These are phyloP conservation scores for Platygyra sinensis DNA, from an alignment of 64 coral and sea anemone species.

Conservation along the genomic window DNA sequence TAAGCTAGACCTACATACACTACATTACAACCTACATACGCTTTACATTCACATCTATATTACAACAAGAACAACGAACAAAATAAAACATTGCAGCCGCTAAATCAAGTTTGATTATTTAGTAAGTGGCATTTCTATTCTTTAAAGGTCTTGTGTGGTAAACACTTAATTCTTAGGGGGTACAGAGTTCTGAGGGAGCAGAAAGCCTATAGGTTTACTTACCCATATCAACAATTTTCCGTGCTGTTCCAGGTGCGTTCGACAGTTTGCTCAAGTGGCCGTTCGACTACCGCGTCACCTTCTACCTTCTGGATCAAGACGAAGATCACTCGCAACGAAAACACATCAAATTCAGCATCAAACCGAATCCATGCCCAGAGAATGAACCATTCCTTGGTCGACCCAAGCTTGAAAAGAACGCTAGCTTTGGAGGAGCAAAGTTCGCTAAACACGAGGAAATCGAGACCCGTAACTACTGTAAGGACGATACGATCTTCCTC, in stretches of 20 bases:
- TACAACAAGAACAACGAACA: too few relatives aligned
- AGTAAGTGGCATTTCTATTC: too few relatives aligned
- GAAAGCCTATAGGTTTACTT: too few relatives aligned
- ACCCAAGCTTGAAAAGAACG: conserved; percentile 96
- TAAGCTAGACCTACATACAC: too few relatives aligned
- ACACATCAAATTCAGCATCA: conserved; percentile 98
- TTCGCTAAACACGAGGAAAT: conserved; percentile 98
- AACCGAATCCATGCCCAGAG: conserved; percentile 88
- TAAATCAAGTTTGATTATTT: too few relatives aligned
- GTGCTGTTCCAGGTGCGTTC: conserved; percentile 74
- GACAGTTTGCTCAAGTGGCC: conserved; percentile 98
- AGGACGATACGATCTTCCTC: conserved; percentile 91
- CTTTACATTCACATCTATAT: too few relatives aligned
- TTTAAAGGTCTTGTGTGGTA: too few relatives aligned
- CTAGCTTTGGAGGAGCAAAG: conserved; percentile 98
- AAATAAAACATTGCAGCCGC: too few relatives aligned
- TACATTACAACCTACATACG: too few relatives aligned
- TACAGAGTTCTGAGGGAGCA: too few relatives aligned
- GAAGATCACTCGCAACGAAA: conserved; percentile 76
- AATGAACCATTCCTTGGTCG: conserved; percentile 93
- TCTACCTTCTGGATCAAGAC: conserved; percentile 83
- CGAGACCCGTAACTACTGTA: conserved; percentile 83
- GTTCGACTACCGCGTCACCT: conserved; percentile 94
- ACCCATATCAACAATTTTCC: too few relatives aligned
- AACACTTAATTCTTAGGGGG: too few relatives aligned